Evolutionary conservation across 2,888 invertebrate species (phyloP).

Genomic region (Ecliptopera silaceata): DNA sequence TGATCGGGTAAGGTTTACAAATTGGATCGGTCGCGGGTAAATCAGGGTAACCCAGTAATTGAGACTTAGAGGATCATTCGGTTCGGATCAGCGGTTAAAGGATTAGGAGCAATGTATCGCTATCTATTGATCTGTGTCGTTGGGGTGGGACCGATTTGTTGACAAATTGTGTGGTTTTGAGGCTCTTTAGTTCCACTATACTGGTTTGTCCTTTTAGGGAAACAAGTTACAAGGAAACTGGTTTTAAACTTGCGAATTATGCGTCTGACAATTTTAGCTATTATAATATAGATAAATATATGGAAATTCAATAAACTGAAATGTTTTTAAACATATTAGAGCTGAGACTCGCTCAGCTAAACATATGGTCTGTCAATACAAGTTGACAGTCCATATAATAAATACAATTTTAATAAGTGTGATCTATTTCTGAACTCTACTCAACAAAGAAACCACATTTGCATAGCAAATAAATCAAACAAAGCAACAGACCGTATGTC

Average conservation of each 20-base stretch:
- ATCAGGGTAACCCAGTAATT: constrained; percentile 81
- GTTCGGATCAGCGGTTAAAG: constrained; percentile 72
- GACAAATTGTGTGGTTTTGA: constrained; percentile 30
- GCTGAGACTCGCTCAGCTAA: no score
- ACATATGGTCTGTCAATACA: no score
- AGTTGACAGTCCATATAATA: no score
- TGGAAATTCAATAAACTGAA: no score
- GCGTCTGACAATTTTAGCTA: background rate
- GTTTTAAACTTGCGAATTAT: background rate
- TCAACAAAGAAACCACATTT: background rate
- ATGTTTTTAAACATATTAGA: no score
- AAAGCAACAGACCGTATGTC: constrained; percentile 4
- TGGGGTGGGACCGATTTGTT: constrained; percentile 32
- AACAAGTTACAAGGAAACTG: background rate
- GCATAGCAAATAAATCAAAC: constrained; percentile 10
- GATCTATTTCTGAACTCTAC: no score
- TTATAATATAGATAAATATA: no score
- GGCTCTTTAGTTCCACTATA: constrained; percentile 10
- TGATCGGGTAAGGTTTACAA: constrained; percentile 78
- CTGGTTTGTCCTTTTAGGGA: constrained; percentile 11
- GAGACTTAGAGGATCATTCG: constrained; percentile 81
- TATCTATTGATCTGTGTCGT: constrained; percentile 71
- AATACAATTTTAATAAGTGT: no score
- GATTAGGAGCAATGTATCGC: constrained; percentile 69
- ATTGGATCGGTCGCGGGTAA: constrained; percentile 80